Conservation (phyloP, 2,113 vertebrate genomes). For the Ellobius talpinus region DNA sequence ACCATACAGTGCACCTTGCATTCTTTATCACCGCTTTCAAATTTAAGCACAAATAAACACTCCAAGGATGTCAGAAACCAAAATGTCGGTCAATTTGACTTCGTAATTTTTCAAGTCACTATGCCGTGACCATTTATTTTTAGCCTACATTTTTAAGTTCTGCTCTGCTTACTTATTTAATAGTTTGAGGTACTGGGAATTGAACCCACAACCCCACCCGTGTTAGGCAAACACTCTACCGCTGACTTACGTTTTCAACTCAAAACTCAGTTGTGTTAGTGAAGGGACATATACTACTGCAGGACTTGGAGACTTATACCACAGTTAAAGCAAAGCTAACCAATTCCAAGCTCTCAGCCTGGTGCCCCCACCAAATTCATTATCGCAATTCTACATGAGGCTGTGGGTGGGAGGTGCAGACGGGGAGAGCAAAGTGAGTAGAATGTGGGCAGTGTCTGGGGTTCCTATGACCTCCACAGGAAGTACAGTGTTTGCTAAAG, state of each 20-base stretch:
- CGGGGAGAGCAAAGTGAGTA: fast-evolving
- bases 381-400: not conserved
- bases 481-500: conserved; percentile 14
- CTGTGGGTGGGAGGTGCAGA: fast-evolving
- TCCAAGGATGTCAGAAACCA: conserved; percentile 5
- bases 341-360: not conserved
- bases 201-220: not conserved
- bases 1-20: conserved; percentile 15
- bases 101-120: conserved; percentile 27
- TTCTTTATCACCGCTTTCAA: conserved; percentile 33
- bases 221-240: not conserved
- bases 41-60: conserved; percentile 12
- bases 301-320: not conserved
- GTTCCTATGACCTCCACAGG: not conserved
- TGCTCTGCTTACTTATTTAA: not conserved
- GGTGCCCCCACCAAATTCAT: not conserved
- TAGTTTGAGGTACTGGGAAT: not conserved
- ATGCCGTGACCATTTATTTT: not conserved
- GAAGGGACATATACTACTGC: not conserved
- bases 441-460: not conserved
- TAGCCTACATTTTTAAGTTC: not conserved
- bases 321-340: not conserved
- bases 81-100: not conserved
- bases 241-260: not conserved
- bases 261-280: not conserved